These are phyloP conservation scores for Galagoides demidoff DNA, from an alignment of 2,797 vertebrate species.

Conservation along the genomic window DNA sequence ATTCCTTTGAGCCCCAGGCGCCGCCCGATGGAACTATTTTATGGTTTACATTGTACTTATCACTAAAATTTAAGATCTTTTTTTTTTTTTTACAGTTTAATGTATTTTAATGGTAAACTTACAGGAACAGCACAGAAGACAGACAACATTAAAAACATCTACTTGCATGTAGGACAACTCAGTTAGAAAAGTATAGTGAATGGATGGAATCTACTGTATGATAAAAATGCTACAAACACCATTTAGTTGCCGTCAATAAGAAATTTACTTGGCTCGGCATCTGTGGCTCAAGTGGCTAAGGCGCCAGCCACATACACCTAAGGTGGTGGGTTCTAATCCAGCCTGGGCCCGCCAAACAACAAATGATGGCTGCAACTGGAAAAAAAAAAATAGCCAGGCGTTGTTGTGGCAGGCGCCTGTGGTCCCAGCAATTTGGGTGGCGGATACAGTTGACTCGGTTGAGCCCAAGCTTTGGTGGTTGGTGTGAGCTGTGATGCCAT, in stretches of 20 bases:
- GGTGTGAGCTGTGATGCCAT: too few relatives aligned
- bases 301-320: too few relatives aligned
- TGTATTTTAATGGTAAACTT: constrained; percentile 90
- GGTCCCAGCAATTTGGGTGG: too few relatives aligned
- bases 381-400: too few relatives aligned
- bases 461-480: too few relatives aligned
- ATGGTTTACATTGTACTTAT: background rate
- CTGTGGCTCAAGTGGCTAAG: too few relatives aligned
- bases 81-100: constrained; percentile 80
- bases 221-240: constrained; percentile 87
- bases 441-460: too few relatives aligned
- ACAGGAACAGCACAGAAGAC: constrained; percentile 89
- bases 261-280: constrained; percentile 87
- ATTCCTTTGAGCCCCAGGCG: too few relatives aligned
- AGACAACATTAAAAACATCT: constrained; percentile 89
- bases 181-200: constrained; percentile 87
- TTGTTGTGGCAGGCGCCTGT: too few relatives aligned
- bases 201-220: constrained; percentile 84
- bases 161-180: constrained; percentile 86
- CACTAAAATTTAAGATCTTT: background rate
- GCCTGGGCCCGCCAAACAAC: too few relatives aligned
- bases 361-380: too few relatives aligned
- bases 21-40: background rate
- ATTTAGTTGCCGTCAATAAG: constrained; percentile 86
- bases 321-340: background rate